Evolutionary conservation across 2,113 vertebrate species (phyloP).

Genomic region (Paralichthys olivaceus): DNA sequence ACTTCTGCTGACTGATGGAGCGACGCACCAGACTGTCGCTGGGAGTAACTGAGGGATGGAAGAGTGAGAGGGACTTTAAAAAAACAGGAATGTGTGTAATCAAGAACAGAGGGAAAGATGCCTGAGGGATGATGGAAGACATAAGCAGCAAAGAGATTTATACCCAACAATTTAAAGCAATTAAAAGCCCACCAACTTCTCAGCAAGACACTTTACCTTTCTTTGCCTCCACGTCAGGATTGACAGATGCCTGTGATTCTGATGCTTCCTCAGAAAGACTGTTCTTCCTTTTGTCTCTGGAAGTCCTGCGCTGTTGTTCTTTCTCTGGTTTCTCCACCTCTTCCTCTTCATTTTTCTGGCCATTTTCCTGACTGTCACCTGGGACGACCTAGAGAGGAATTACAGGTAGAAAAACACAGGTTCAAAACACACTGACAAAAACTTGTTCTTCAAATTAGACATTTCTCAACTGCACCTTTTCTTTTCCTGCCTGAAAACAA

Average conservation of each 20-base stretch:
- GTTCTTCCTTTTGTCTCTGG: slow-evolving; percentile 71
- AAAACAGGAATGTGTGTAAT: background rate
- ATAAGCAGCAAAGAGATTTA: background rate
- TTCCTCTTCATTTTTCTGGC: slow-evolving; percentile 83
- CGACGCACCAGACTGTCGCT: slow-evolving; percentile 88
- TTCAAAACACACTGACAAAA: background rate
- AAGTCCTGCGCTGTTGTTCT: slow-evolving; percentile 69
- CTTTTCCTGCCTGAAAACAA: too few species aligned
- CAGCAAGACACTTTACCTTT: slow-evolving; percentile 79
- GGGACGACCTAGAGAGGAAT: slow-evolving; percentile 83
- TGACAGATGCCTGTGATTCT: slow-evolving; percentile 79
- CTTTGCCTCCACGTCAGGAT: slow-evolving; percentile 81
- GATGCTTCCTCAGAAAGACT: slow-evolving; percentile 77
- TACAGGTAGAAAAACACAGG: background rate
- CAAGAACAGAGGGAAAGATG: background rate
- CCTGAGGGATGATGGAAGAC: background rate
- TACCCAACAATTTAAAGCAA: slow-evolving; percentile 2
- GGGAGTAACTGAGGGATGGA: slow-evolving; percentile 80
- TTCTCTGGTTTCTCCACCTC: slow-evolving; percentile 77
- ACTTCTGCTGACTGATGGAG: slow-evolving; percentile 92
- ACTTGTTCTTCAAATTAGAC: background rate
- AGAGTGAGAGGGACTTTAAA: background rate
- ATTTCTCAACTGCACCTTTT: too few species aligned
- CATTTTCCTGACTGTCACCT: slow-evolving; percentile 87
- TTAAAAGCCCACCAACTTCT: slow-evolving; percentile 9